Percentiles rank a stretch among this genome's conserved stretches.
These are phyloP conservation scores for Trogon melanurus DNA, from an alignment of 2,113 vertebrate species.

Conservation along the genomic window DNA sequence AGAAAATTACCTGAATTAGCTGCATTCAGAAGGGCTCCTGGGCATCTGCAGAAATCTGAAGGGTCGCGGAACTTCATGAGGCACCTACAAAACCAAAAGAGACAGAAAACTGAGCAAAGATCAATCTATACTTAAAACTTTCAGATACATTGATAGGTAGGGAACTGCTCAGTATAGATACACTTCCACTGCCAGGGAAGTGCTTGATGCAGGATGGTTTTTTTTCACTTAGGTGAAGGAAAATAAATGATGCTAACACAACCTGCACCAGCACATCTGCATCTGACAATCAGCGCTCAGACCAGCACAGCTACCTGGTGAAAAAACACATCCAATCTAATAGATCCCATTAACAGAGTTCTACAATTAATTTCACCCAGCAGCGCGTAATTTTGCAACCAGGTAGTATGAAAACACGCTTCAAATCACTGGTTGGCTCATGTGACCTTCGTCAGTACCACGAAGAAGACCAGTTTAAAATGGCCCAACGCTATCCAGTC, in stretches of 20 bases:
- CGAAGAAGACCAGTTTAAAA: slow-evolving; percentile 7
- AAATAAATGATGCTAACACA: neutral
- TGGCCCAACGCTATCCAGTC: neutral
- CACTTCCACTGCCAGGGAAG: neutral
- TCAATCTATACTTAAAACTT: neutral
- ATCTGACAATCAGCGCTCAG: neutral
- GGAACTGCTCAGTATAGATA: neutral
- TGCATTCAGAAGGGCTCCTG: neutral
- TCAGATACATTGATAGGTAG: neutral
- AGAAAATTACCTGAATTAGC: slow-evolving; percentile 17
- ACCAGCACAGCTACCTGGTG: neutral
- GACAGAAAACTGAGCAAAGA: neutral
- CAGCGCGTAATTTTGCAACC: neutral
- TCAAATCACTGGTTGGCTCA: neutral
- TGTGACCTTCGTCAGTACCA: neutral
- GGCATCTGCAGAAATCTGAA: neutral
- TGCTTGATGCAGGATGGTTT: neutral
- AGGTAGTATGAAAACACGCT: neutral
- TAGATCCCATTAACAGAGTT: neutral
- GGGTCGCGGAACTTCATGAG: neutral
- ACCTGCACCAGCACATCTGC: neutral
- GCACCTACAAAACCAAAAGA: neutral
- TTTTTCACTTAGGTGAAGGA: neutral
- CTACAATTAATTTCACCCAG: neutral
- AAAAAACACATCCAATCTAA: neutral